Conservation (phyloP, 2,113 vertebrate genomes). For the Cottus gobio region DNA sequence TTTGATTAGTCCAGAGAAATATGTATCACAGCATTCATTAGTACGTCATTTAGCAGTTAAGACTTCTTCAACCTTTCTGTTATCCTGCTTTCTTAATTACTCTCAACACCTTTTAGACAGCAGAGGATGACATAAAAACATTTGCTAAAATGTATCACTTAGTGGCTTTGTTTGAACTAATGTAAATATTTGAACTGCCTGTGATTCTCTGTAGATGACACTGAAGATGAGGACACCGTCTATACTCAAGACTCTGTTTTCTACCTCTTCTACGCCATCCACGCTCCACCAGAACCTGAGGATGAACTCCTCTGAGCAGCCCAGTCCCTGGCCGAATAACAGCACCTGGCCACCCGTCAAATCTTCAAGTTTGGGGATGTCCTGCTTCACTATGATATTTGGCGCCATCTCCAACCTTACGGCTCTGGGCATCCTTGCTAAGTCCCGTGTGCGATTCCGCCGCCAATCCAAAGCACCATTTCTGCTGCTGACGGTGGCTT, state of each 20-base stretch:
- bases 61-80: not conserved
- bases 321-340: constrained; percentile 25
- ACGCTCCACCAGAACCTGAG: constrained; percentile 32
- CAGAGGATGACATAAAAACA: constrained; percentile 2
- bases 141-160: not conserved
- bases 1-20: constrained; percentile 17
- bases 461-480: constrained; percentile 83
- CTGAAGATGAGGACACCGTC: constrained; percentile 35
- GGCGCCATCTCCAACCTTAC: constrained; percentile 86
- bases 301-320: constrained; percentile 49
- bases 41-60: constrained; percentile 8
- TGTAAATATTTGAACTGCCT: not conserved
- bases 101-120: not conserved
- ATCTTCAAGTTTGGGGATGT: constrained; percentile 71
- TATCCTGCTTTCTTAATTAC: not conserved
- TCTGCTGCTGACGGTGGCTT: constrained; percentile 82
- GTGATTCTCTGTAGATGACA: constrained; percentile 47
- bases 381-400: constrained; percentile 88
- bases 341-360: not conserved
- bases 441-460: constrained; percentile 74
- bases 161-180: constrained; percentile 14
- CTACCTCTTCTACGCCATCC: constrained; percentile 11
- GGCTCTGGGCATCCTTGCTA: constrained; percentile 83
- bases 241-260: constrained; percentile 42
- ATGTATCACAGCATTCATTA: constrained; percentile 7